Evolutionary conservation across 2,797 vertebrate genomes (phyloP).

Genomic region (Taeniopygia guttata): DNA sequence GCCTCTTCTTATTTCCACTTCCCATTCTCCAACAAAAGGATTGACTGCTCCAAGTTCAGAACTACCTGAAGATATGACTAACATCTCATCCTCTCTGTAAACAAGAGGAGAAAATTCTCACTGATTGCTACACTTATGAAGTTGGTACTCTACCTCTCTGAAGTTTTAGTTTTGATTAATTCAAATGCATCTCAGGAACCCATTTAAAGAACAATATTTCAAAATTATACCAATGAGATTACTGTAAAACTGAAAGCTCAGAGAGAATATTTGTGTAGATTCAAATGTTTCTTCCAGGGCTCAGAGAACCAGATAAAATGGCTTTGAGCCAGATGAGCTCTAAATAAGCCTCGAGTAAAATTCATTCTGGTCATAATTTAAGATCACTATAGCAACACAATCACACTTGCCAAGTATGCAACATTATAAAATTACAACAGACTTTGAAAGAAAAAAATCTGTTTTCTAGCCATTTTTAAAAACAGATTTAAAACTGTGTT

Average conservation of each 20-base stretch:
- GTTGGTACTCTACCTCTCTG: neutral
- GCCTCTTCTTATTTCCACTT: neutral
- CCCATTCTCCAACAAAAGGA: neutral
- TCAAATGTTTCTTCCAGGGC: neutral
- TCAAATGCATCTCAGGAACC: neutral
- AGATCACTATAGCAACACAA: constrained; percentile 48
- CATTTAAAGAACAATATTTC: neutral
- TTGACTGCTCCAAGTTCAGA: neutral
- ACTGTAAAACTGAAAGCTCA: neutral
- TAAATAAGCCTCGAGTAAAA: constrained; percentile 37
- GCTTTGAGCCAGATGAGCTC: neutral
- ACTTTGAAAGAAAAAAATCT: neutral
- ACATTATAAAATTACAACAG: neutral
- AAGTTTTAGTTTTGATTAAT: neutral
- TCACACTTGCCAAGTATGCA: neutral
- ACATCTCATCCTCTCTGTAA: neutral
- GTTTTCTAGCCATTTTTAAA: neutral
- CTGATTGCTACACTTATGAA: neutral
- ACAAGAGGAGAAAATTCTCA: neutral
- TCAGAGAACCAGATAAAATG: neutral
- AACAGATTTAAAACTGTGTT: neutral
- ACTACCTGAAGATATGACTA: neutral
- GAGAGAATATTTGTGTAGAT: neutral
- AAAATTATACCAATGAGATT: neutral
- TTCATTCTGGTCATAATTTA: neutral